phyloP scores from a whole-genome alignment of 2,797 vertebrate genomes.

The Lemur catta region DNA sequence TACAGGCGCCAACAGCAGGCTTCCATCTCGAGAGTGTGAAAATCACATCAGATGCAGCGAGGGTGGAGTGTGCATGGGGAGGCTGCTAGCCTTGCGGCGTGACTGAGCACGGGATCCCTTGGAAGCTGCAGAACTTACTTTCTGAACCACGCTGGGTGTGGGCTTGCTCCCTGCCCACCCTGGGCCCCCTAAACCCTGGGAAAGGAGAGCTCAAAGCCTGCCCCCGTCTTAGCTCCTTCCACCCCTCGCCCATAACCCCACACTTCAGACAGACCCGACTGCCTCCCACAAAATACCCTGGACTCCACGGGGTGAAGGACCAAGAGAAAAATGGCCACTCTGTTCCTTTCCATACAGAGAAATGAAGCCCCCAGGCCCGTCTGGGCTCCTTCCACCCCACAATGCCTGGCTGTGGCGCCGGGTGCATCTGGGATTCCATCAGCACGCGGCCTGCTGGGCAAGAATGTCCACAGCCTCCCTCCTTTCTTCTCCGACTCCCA shows the following conservation, averaged over 20 bases:
- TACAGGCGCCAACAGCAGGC: background rate
- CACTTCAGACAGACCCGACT: background rate
- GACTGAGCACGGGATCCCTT: too few relatives aligned
- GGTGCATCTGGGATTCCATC: rapidly evolving
- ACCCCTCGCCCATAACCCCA: background rate
- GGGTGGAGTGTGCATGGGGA: too few relatives aligned
- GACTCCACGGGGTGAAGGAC: background rate
- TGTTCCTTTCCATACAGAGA: background rate
- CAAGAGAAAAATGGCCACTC: background rate
- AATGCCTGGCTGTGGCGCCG: background rate
- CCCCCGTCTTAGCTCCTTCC: background rate
- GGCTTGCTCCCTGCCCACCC: background rate
- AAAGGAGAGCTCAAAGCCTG: background rate
- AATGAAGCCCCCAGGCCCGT: background rate
- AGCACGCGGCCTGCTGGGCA: background rate
- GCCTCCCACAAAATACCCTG: background rate
- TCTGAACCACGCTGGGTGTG: background rate
- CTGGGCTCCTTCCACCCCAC: background rate
- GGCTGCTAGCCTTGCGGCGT: background rate
- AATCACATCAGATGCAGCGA: background rate
- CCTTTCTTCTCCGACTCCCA: background rate
- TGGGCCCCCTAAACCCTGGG: background rate
- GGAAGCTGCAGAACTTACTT: background rate
- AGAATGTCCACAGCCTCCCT: background rate
- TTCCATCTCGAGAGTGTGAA: background rate